Conservation (phyloP, 1,140 invertebrate species). For the Drosophila saltans region DNA sequence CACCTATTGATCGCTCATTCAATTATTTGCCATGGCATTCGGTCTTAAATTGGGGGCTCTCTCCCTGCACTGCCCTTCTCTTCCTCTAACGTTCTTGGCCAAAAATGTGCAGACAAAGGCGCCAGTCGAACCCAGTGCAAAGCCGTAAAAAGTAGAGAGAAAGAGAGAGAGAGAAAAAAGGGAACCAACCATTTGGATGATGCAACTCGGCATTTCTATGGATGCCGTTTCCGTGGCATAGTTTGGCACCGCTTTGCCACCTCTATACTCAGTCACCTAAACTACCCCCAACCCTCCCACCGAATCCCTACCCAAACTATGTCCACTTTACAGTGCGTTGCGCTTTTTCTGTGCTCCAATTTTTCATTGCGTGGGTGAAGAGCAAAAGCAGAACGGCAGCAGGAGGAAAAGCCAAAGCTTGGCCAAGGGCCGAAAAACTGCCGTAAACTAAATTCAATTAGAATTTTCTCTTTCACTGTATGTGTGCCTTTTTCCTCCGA, state of each 20-base stretch:
- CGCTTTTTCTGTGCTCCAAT: constrained; percentile 14
- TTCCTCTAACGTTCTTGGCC: constrained; percentile 2
- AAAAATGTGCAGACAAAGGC: constrained; percentile 67
- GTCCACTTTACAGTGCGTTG: constrained; percentile 37
- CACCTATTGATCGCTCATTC: constrained; percentile 75
- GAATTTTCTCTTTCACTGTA: constrained; percentile 37
- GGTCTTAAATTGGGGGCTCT: constrained; percentile 17
- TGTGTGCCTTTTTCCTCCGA: neutral
- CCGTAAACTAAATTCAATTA: constrained; percentile 80
- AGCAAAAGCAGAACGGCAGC: neutral
- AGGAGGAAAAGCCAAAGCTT: constrained; percentile 13
- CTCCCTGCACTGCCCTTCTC: neutral
- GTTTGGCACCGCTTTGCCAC: constrained; percentile 38
- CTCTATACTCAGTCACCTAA: constrained; percentile 31
- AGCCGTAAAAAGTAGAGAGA: neutral
- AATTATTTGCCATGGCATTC: constrained; percentile 71
- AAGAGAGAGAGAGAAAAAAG: neutral
- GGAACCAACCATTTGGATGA: constrained; percentile 46
- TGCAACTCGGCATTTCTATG: constrained; percentile 78
- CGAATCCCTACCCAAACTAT: too few relatives aligned
- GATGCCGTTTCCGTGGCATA: constrained; percentile 63
- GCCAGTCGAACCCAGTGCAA: constrained; percentile 33
- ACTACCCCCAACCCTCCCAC: neutral
- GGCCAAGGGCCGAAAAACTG: constrained; percentile 63
- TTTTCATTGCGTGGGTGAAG: constrained; percentile 8